These are phyloP conservation scores for Lucilia cuprina DNA, from an alignment of 1,140 invertebrate species.

Conservation along the genomic window DNA sequence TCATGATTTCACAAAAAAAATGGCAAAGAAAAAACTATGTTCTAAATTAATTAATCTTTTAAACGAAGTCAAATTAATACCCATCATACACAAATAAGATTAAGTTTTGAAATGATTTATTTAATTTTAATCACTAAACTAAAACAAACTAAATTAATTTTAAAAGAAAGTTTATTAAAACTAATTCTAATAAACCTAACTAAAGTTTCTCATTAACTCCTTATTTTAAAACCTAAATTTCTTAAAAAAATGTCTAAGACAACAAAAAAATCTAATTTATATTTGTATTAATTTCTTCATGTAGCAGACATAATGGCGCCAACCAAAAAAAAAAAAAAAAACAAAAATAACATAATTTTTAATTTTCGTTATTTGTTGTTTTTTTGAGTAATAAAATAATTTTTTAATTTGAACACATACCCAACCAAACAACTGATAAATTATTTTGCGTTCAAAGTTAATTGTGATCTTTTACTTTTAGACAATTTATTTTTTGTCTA, in stretches of 20 bases:
- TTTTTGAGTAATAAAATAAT: background rate
- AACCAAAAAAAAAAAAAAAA: background rate
- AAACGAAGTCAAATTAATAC: too few species aligned
- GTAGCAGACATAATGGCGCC: background rate
- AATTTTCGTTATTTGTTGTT: background rate
- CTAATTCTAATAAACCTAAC: too few species aligned
- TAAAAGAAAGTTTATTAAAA: too few species aligned
- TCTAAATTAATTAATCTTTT: too few species aligned
- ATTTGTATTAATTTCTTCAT: background rate
- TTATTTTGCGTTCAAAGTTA: background rate
- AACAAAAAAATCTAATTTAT: background rate
- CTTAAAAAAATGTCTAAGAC: background rate
- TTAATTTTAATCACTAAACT: too few species aligned
- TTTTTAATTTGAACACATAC: background rate
- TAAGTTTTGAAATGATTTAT: too few species aligned
- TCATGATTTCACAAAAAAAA: too few species aligned
- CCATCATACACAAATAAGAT: too few species aligned
- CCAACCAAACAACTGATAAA: background rate
- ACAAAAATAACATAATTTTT: conserved; percentile 8
- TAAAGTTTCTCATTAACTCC: too few species aligned
- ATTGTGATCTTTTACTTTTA: too few species aligned
- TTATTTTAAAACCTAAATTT: background rate
- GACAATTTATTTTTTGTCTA: background rate
- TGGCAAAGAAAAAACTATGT: too few species aligned
- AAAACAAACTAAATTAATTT: too few species aligned